Conservation (phyloP, 2,797 vertebrate genomes). For the Falco concolor region DNA sequence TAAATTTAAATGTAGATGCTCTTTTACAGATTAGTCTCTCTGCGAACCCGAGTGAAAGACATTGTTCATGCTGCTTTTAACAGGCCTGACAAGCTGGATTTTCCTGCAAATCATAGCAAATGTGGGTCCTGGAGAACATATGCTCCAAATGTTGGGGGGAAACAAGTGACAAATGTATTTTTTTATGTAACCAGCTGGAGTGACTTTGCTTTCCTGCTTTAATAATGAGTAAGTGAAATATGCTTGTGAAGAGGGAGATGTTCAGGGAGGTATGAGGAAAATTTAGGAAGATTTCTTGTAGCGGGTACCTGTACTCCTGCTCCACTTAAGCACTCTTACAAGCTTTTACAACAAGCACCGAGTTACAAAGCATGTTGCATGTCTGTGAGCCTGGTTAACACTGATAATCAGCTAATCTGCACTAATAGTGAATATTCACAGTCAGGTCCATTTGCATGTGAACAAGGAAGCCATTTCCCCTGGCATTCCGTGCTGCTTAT, state of each 20-base stretch:
- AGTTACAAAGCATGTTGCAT: not conserved
- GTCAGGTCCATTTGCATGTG: not conserved
- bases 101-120: slow-evolving; percentile 2
- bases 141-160: not conserved
- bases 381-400: not conserved
- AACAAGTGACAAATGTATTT: not conserved
- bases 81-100: slow-evolving; percentile 1
- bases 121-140: not conserved
- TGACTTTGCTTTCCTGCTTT: not conserved
- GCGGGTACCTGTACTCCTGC: not conserved
- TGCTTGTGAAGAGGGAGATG: not conserved
- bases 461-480: not conserved
- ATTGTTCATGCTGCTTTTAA: not conserved
- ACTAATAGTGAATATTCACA: not conserved
- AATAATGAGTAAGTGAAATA: not conserved
- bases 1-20: slow-evolving; percentile 17
- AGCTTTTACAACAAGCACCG: not conserved
- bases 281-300: not conserved
- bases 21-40: not conserved
- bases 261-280: not conserved
- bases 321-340: not conserved
- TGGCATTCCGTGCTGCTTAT: not conserved
- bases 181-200: not conserved
- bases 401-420: not conserved
- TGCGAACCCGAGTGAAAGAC: not conserved